These are phyloP conservation scores for Spinus olivaceus DNA, from an alignment of 2,797 vertebrate species.

Conservation along the genomic window DNA sequence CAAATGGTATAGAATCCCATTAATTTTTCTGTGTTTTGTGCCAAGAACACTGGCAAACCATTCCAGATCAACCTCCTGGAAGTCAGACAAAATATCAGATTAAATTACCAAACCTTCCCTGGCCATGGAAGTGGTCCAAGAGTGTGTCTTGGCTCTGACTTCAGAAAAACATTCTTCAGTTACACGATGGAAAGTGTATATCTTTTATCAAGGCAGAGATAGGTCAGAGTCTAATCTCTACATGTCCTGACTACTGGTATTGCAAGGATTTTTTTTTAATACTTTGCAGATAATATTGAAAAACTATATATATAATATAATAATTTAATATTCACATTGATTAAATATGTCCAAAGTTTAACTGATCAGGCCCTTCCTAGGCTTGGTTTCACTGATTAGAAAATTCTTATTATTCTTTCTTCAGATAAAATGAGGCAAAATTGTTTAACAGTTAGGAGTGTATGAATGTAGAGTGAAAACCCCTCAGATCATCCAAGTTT, in stretches of 20 bases:
- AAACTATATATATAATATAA: background rate
- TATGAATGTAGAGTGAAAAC: background rate
- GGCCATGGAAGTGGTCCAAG: background rate
- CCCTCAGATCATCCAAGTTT: background rate
- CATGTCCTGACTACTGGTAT: background rate
- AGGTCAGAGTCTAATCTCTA: background rate
- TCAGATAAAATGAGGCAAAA: background rate
- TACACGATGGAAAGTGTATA: background rate
- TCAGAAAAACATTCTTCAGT: background rate
- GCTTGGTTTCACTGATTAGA: background rate
- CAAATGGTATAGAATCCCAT: background rate
- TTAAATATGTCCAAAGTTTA: background rate
- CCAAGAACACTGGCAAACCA: background rate
- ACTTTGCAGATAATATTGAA: background rate
- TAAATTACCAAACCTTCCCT: background rate
- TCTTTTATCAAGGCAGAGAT: background rate
- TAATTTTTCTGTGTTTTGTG: background rate
- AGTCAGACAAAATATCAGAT: background rate
- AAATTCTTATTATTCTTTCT: background rate
- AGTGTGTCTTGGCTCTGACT: background rate
- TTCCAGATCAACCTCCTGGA: background rate
- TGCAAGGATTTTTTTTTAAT: background rate
- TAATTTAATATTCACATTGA: constrained; percentile 12
- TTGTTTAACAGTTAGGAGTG: background rate
- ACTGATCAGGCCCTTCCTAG: background rate